Conservation (phyloP, 2,888 invertebrate genomes). For the Monochamus alternatus region DNA sequence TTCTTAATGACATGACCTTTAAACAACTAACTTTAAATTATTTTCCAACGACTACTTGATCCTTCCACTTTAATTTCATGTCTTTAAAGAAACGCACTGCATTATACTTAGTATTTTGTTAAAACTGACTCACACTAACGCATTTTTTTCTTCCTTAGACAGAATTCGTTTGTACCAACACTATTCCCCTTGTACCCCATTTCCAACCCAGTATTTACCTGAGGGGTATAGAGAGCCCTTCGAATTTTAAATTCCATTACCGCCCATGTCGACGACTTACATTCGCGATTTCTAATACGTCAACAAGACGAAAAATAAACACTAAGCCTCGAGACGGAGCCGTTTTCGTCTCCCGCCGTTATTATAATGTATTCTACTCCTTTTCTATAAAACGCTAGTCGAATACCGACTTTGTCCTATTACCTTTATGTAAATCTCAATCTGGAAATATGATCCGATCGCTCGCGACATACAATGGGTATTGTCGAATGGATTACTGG, state of each 20-base stretch:
- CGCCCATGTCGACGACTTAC: not conserved
- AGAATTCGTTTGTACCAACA: not conserved
- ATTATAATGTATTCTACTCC: not conserved
- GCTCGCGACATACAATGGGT: not conserved
- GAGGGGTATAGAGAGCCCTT: not conserved
- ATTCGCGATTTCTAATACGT: not conserved
- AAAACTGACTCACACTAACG: too few relatives aligned
- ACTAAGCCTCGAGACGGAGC: not conserved
- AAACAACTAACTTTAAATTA: too few relatives aligned
- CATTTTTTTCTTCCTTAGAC: too few relatives aligned
- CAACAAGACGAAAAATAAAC: not conserved
- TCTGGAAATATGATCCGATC: not conserved
- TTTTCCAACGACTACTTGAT: too few relatives aligned
- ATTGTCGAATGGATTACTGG: not conserved
- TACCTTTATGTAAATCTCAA: conserved; percentile 12
- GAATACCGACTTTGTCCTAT: not conserved
- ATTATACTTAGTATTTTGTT: too few relatives aligned
- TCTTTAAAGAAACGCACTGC: too few relatives aligned
- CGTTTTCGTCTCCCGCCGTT: not conserved
- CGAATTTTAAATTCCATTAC: not conserved
- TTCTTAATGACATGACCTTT: too few relatives aligned
- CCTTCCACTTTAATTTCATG: too few relatives aligned
- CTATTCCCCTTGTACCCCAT: not conserved
- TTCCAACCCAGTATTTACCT: not conserved
- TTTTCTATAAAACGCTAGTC: not conserved